Percentiles rank a stretch among this genome's conserved stretches.
Conservation (phyloP, 2,113 vertebrate species). For the Periophthalmus modestus region DNA sequence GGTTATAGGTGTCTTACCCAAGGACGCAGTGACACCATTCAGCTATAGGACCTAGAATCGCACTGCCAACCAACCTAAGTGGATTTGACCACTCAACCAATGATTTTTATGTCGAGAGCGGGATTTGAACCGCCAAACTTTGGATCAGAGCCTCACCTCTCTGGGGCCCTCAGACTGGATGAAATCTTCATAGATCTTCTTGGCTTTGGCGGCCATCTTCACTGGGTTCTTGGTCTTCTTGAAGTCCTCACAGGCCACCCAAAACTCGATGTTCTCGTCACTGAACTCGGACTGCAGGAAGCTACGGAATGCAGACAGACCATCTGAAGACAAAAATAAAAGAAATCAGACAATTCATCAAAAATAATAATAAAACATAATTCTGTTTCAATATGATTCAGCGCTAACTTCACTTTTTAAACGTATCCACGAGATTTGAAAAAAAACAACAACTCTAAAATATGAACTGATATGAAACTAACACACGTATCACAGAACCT, state of each 20-base stretch:
- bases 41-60: no score
- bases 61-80: no score
- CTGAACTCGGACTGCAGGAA: slow-evolving; percentile 98
- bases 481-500: no score
- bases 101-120: no score
- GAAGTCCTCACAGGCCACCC: slow-evolving; percentile 93
- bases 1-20: no score
- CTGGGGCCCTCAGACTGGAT: slow-evolving; percentile 90
- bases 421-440: no score
- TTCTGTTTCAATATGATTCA: no score
- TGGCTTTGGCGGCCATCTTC: slow-evolving; percentile 87
- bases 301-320: slow-evolving; percentile 84
- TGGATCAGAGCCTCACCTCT: slow-evolving; percentile 81
- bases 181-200: slow-evolving; percentile 94
- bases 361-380: not conserved
- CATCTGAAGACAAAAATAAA: slow-evolving; percentile 75
- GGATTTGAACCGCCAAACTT: not conserved
- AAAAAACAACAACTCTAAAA: no score
- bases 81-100: no score
- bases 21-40: no score
- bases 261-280: slow-evolving; percentile 94
- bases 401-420: no score
- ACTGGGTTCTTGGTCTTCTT: slow-evolving; percentile 85
- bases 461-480: no score
- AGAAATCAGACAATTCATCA: not conserved